These are phyloP conservation scores for Rhinogobius similis DNA, from an alignment of 2,113 vertebrate genomes.

Conservation along the genomic window DNA sequence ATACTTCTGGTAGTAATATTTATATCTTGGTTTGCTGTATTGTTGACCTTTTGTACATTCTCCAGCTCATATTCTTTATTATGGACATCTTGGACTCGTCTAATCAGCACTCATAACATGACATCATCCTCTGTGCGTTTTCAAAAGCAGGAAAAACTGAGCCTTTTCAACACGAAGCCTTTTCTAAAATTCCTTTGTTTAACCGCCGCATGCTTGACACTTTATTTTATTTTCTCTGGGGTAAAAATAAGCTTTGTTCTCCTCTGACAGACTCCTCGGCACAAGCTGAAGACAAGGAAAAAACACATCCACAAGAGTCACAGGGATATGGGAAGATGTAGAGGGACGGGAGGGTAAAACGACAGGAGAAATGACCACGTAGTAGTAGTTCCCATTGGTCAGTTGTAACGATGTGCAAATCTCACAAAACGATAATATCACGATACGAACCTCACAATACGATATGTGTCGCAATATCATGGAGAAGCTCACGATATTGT, in stretches of 20 bases:
- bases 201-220: constrained; percentile 10
- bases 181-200: constrained; percentile 37
- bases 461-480: no score
- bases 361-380: neutral
- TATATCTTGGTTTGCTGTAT: no score
- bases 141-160: neutral
- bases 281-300: neutral
- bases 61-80: no score
- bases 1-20: no score
- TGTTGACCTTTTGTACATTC: neutral
- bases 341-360: neutral
- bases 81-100: neutral
- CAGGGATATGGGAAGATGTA: neutral
- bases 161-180: constrained; percentile 9
- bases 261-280: constrained; percentile 2
- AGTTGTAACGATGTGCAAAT: no score
- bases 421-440: no score
- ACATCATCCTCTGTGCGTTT: neutral
- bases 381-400: no score
- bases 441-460: no score
- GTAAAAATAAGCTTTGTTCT: constrained; percentile 36
- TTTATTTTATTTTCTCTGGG: constrained; percentile 25
- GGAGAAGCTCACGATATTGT: no score
- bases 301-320: neutral
- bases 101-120: neutral